Base-by-base conservation (phyloP, 1,140 invertebrate genomes). In the Drosophila paulistorum region DNA sequence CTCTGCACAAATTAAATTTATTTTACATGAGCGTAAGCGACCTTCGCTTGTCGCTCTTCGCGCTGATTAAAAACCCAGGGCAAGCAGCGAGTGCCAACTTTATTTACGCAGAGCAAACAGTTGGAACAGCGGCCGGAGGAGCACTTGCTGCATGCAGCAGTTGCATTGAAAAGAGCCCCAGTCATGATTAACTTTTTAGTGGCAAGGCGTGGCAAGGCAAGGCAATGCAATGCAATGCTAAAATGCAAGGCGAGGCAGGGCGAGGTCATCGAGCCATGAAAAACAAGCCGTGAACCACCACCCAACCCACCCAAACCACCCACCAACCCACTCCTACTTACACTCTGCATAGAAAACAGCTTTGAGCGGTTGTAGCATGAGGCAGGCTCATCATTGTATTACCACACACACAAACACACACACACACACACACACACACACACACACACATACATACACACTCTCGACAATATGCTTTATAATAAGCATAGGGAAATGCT, bases 111-210 rank as follows among this genome's bases (percentile, higher is more conserved):
- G 66, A 23, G 65, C 68, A 83, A 79, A 83, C 76, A 83, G 77
- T 14, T 20, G 66, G 39, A 42, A 45, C n/a, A 60, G 66, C 67
- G 41, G 35, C 35, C 23, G 37, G n/a, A 58, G 51, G 14, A 37
- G 55, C 61, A 42, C 67, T 17, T 51, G 45, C 45, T 51, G 45
- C 14, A 14, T 41, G 64, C 51, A 35, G 68, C 72, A 42, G 68
- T 54, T 67, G 75, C 75, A 83, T 76, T 72, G 65, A 79, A 83
- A 72, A 61, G 30, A 83, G 68, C 45, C 45, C 51, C 51, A 72
- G 76, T 61, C 80, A 65, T 83, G 81, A 83, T 83, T 83, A 79
- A 79, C 80, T 83, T 76, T 83, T 76, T 83, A 81, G 83, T 79
- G 76, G 80, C 67, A 64, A 54, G 42, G 26, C 13, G 45, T 3